Base-by-base conservation (phyloP, 2,113 vertebrate species). In the Oncorhynchus mykiss region DNA sequence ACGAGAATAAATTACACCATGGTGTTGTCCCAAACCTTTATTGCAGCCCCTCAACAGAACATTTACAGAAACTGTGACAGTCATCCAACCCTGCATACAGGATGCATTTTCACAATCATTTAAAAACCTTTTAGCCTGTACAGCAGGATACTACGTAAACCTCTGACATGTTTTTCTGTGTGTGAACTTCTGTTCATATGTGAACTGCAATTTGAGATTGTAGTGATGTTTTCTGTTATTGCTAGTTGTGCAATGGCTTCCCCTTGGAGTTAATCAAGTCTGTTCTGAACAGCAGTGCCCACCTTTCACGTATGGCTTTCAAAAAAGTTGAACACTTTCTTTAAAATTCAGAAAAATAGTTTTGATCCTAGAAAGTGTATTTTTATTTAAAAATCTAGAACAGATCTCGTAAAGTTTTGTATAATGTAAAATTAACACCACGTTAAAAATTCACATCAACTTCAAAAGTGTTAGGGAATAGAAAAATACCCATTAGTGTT, bases 1-100 rank as follows among this genome's bases (percentile, higher is more conserved):
- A 34, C 1, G 5, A 54, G 51, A 45, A 45, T 45, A 45, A 54
- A 54, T 18, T 0, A 18, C 16, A 18, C 16, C 51, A 54, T 16
- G 13, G 16, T 81, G 78, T 90, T 87, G 80, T 92, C 78, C 88
- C 90, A 92, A 91, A 91, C 71, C 75, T 90, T 93, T 93, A 93
- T 92, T 94, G 80, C 80, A 88, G 88, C 85, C 82, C 74, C 86
- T 78, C 73, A 89, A 89, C 78, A 89, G 83, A 87, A 88, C 78
- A 79, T 86, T 80, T 86, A 88, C 88, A 90, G 81, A 81, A 86
- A 83, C n/a, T 80, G 73, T 80, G 39, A 45, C 39, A 45, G 73
- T 67, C 14, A 39, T 85, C 83, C 75, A 77, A 77, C 9, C 80
- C 71, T 79, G 62, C 65, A 71, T 69, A 77, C 76, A 85, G 69